Conservation (phyloP, 2,888 invertebrate species). For the Andrena trimmerana region DNA sequence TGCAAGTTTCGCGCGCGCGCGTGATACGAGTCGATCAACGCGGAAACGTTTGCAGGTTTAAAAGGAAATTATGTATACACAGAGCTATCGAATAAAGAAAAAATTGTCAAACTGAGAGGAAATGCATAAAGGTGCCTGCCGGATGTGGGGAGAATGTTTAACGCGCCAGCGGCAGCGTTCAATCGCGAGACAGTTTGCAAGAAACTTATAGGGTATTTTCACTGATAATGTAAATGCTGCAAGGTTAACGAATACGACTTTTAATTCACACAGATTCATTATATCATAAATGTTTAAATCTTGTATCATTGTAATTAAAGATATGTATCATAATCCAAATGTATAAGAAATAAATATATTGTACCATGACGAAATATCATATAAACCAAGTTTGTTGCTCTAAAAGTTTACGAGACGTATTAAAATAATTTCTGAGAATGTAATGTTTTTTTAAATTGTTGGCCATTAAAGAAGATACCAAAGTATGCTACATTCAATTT, state of each 20-base stretch:
- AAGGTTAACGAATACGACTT: slow-evolving; percentile 76
- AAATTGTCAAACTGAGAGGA: slow-evolving; percentile 64
- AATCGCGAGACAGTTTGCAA: slow-evolving; percentile 63
- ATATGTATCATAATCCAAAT: slow-evolving; percentile 81
- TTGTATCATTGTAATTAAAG: slow-evolving; percentile 83
- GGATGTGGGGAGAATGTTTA: slow-evolving; percentile 43
- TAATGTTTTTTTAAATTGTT: slow-evolving; percentile 28
- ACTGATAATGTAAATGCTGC: slow-evolving; percentile 74
- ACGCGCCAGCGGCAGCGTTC: slow-evolving; percentile 62
- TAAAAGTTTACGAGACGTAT: slow-evolving; percentile 57
- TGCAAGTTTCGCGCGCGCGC: slow-evolving; percentile 52
- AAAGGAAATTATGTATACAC: slow-evolving; percentile 46
- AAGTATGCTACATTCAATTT: slow-evolving; percentile 23
- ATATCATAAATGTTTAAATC: slow-evolving; percentile 84
- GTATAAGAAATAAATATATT: slow-evolving; percentile 82
- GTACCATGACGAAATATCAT: slow-evolving; percentile 75
- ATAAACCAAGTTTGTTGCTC: slow-evolving; percentile 55
- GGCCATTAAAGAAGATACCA: slow-evolving; percentile 13
- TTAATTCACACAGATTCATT: slow-evolving; percentile 80
- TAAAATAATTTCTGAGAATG: slow-evolving; percentile 46
- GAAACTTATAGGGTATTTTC: slow-evolving; percentile 69
- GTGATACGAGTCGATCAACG: slow-evolving; percentile 51
- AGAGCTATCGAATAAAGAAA: slow-evolving; percentile 46
- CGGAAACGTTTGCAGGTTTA: slow-evolving; percentile 52
- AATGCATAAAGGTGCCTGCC: slow-evolving; percentile 61